Evolutionary conservation across 2,888 invertebrate species (phyloP).

Genomic region (Ectobius pallidus): DNA sequence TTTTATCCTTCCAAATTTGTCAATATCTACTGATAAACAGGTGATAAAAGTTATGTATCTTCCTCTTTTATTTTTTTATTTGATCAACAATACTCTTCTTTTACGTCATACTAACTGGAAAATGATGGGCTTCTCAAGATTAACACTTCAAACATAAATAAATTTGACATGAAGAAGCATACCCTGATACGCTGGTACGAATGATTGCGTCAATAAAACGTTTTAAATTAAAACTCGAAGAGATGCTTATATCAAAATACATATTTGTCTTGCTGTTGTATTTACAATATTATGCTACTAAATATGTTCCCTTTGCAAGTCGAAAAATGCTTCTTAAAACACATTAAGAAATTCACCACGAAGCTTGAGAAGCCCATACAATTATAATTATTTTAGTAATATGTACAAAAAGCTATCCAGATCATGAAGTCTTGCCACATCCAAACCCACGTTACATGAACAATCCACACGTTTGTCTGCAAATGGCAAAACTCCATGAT

Average conservation of each 20-base stretch:
- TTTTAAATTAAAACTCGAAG: constrained; percentile 4
- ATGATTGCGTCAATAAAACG: not conserved
- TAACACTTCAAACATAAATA: constrained; percentile 10
- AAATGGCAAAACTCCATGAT: constrained; percentile 34
- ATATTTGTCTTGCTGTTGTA: constrained; percentile 1
- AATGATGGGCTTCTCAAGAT: constrained; percentile 41
- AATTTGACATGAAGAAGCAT: not conserved
- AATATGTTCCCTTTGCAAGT: constrained; percentile 15
- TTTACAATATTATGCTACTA: not conserved
- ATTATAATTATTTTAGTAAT: constrained; percentile 42
- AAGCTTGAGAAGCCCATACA: constrained; percentile 44
- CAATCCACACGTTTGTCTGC: not conserved
- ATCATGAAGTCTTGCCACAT: constrained; percentile 36
- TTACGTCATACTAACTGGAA: constrained; percentile 36
- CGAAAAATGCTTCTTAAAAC: constrained; percentile 4
- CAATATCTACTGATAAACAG: constrained; percentile 32
- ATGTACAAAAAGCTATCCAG: constrained; percentile 45
- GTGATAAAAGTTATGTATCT: constrained; percentile 34
- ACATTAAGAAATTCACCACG: constrained; percentile 12
- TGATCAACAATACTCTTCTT: constrained; percentile 39
- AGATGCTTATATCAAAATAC: constrained; percentile 18
- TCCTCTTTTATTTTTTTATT: constrained; percentile 36
- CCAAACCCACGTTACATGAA: not conserved
- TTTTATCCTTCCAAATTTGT: not conserved
- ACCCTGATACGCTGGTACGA: not conserved